These are phyloP conservation scores for Phyllostomus discolor DNA, from an alignment of 2,113 vertebrate species.

Conservation along the genomic window DNA sequence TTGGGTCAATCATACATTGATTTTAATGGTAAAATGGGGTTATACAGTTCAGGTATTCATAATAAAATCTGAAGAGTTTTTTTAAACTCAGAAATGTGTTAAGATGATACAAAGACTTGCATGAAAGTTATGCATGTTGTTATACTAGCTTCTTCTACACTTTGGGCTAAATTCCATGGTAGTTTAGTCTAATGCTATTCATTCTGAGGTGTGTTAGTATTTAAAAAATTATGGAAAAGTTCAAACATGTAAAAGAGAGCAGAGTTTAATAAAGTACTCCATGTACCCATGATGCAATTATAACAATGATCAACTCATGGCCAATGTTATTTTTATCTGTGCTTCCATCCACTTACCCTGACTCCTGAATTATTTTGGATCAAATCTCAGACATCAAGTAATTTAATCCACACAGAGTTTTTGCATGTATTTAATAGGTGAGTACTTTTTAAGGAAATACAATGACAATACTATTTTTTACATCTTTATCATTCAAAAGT, in stretches of 20 bases:
- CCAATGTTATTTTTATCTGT: neutral
- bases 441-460: neutral
- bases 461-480: constrained; percentile 3
- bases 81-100: neutral
- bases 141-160: neutral
- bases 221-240: neutral
- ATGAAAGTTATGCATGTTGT: neutral
- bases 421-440: neutral
- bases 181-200: neutral
- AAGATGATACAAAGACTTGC: neutral
- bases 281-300: neutral
- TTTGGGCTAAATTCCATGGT: neutral
- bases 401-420: neutral
- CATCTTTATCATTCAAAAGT: neutral
- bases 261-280: neutral
- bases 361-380: constrained; percentile 6
- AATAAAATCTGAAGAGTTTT: neutral
- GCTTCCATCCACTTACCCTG: neutral
- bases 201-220: neutral
- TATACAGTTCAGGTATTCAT: neutral
- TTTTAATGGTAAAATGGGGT: neutral
- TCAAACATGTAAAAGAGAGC: neutral
- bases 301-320: neutral
- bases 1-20: neutral
- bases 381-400: neutral